phyloP scores from a whole-genome alignment of 2,797 vertebrate genomes.

The Zenarchopterus dispar region DNA sequence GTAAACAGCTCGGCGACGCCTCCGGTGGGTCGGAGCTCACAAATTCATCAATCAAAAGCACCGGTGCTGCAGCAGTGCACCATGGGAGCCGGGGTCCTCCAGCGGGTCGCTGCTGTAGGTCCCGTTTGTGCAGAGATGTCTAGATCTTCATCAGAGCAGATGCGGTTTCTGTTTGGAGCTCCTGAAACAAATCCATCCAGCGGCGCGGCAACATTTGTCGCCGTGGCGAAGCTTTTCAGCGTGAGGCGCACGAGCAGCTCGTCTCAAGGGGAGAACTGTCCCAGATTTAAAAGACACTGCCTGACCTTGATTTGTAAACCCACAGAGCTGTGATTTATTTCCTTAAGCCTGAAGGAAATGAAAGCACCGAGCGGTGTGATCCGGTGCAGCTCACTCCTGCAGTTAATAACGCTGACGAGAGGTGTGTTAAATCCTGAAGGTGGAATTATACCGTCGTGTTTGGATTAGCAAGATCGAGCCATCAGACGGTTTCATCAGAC shows the following conservation, averaged over 20 bases:
- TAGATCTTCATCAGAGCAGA: background rate
- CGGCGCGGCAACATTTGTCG: slow-evolving; percentile 9
- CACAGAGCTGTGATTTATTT: slow-evolving; percentile 55
- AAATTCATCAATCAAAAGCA: slow-evolving; percentile 34
- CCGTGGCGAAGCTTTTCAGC: slow-evolving; percentile 9
- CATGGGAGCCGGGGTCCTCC: background rate
- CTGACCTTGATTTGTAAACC: slow-evolving; percentile 70
- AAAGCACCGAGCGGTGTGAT: slow-evolving; percentile 22
- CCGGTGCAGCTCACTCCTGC: slow-evolving; percentile 26
- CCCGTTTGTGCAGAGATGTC: background rate
- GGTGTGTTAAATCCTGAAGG: background rate
- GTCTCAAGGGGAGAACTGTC: slow-evolving; percentile 62
- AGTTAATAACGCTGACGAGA: background rate
- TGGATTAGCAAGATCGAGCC: background rate
- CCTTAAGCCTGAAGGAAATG: slow-evolving; percentile 40
- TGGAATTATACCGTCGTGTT: background rate
- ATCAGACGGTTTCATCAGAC: background rate
- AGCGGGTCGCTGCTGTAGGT: background rate
- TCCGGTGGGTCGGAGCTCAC: slow-evolving; percentile 24
- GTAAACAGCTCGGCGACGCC: slow-evolving; percentile 21
- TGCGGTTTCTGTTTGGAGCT: background rate
- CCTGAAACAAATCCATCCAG: background rate
- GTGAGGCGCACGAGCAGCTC: slow-evolving; percentile 44
- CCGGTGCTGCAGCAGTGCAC: background rate
- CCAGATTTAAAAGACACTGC: slow-evolving; percentile 60